Evolutionary conservation across 1,140 invertebrate species (phyloP).

Genomic region (Heterodera carotae): DNA sequence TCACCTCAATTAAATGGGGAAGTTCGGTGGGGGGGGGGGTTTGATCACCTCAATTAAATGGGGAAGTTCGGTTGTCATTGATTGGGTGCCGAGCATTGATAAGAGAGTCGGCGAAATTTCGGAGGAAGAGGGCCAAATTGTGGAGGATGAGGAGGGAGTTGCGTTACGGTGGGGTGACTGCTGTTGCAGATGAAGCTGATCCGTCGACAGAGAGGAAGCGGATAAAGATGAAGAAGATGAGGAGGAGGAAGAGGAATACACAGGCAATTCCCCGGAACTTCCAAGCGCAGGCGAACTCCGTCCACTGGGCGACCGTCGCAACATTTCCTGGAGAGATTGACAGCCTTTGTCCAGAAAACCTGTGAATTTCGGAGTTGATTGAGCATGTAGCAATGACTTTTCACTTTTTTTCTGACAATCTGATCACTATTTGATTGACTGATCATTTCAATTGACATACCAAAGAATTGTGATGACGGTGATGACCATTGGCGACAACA

Average conservation of each 20-base stretch:
- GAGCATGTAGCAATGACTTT: too few relatives aligned
- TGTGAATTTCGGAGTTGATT: neutral
- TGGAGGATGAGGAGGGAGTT: neutral
- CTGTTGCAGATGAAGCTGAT: neutral
- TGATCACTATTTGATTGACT: neutral
- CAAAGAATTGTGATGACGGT: slow-evolving; percentile 5
- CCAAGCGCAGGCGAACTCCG: slow-evolving; percentile 1
- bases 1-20: slow-evolving; percentile 27
- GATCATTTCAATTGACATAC: neutral
- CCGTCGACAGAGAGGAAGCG: neutral
- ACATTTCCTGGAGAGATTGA: neutral
- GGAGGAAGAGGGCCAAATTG: slow-evolving; percentile 22
- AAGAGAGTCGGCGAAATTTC: slow-evolving; percentile 13
- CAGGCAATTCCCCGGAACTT: neutral
- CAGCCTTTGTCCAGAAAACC: slow-evolving; percentile 13
- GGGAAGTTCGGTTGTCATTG: neutral
- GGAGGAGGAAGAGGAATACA: neutral
- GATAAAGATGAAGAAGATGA: neutral
- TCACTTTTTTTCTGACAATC: neutral
- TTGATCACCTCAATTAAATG: slow-evolving; percentile 30
- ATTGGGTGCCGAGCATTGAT: slow-evolving; percentile 5
- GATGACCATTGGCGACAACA: neutral
- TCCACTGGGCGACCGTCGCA: neutral
- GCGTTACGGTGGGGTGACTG: neutral
- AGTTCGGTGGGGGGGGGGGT: too few relatives aligned